Percentiles rank a stretch among this genome's conserved stretches.
Evolutionary conservation across 2,797 vertebrate species (phyloP).

Genomic region (Danio albolineatus): DNA sequence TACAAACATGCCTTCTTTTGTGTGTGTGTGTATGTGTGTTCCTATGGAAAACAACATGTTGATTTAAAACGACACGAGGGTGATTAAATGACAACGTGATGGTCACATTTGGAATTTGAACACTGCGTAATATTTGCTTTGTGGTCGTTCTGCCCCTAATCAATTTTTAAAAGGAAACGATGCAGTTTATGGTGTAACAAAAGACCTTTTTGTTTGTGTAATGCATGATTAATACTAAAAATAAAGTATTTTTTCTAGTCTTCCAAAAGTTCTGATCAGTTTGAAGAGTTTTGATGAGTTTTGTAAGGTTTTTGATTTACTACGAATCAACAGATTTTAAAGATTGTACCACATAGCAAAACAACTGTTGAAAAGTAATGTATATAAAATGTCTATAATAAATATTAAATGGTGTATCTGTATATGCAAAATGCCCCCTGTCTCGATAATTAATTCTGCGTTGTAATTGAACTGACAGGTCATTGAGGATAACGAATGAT

Average conservation of each 20-base stretch:
- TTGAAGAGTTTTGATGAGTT: constrained; percentile 95
- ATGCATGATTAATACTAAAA: constrained; percentile 94
- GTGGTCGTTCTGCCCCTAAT: constrained; percentile 76
- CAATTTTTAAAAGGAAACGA: constrained; percentile 76
- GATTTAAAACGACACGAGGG: background rate
- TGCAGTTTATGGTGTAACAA: constrained; percentile 89
- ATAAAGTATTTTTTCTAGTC: constrained; percentile 99
- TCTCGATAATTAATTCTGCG: constrained; percentile 35
- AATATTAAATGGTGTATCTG: constrained; percentile 99
- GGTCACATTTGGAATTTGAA: constrained; percentile 73
- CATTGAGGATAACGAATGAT: background rate
- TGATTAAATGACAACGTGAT: constrained; percentile 5
- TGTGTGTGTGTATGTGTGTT: background rate
- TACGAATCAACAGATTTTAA: constrained; percentile 96
- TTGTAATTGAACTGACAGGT: background rate
- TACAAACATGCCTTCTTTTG: no score
- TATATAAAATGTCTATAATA: constrained; percentile 99
- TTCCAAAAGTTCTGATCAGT: constrained; percentile 93
- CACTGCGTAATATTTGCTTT: constrained; percentile 75
- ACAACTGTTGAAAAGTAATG: constrained; percentile 94
- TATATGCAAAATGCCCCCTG: constrained; percentile 73
- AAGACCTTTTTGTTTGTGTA: constrained; percentile 92
- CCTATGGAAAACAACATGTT: background rate
- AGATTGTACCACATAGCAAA: constrained; percentile 96
- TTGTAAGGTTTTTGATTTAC: constrained; percentile 93